A percentile compares a stretch with the other conserved stretches of the same genome.
Conservation (phyloP, 53 echinoderm and acorn worm genomes). For the Mesocentrotus franciscanus region DNA sequence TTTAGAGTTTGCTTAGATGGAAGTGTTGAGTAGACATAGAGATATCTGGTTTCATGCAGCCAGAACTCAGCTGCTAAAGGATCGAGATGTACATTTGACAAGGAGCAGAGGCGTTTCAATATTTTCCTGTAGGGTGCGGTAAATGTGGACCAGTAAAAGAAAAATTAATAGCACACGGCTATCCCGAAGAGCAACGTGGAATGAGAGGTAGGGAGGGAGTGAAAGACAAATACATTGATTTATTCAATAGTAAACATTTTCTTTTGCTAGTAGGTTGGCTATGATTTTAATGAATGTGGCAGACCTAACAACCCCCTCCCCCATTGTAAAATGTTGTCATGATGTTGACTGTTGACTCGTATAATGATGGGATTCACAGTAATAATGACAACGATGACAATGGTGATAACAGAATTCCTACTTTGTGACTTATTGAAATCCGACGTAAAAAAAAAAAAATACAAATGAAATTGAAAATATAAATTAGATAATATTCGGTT, state of each 20-base stretch:
- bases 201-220: background rate
- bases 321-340: background rate
- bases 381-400: background rate
- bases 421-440: background rate
- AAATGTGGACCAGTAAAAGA: background rate
- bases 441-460: background rate
- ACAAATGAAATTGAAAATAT: no score
- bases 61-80: constrained; percentile 3
- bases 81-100: background rate
- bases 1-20: constrained; percentile 18
- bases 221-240: background rate
- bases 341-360: background rate
- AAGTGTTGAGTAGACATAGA: constrained; percentile 10
- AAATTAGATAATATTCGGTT: no score
- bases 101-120: background rate
- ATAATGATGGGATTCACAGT: background rate
- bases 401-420: background rate
- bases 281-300: no score
- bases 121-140: background rate
- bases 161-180: background rate
- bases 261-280: no score
- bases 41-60: constrained; percentile 10
- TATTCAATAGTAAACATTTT: background rate
- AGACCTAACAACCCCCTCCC: background rate
- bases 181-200: background rate